These are phyloP conservation scores for Drosophila bocki DNA, from an alignment of 1,140 invertebrate genomes.

Conservation along the genomic window DNA sequence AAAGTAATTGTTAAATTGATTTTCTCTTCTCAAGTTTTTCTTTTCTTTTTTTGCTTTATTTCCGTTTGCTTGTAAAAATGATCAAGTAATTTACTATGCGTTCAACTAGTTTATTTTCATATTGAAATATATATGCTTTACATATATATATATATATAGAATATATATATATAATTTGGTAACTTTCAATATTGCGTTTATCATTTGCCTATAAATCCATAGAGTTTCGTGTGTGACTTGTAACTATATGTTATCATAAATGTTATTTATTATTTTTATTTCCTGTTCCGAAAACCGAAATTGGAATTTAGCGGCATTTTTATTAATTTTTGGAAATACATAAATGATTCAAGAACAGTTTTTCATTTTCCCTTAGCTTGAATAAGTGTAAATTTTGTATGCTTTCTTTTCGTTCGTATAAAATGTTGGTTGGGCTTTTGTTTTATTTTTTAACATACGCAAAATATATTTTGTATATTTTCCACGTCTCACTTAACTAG, in stretches of 20 bases:
- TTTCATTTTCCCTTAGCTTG: slow-evolving; percentile 40
- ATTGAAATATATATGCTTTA: slow-evolving; percentile 47
- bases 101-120: slow-evolving; percentile 62
- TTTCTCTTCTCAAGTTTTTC: background rate
- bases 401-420: slow-evolving; percentile 55
- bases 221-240: slow-evolving; percentile 52
- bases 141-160: slow-evolving; percentile 27
- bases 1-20: slow-evolving; percentile 54
- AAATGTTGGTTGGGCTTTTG: slow-evolving; percentile 63
- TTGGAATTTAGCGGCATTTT: slow-evolving; percentile 33
- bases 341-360: slow-evolving; percentile 38
- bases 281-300: slow-evolving; percentile 45
- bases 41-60: slow-evolving; percentile 30
- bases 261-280: slow-evolving; percentile 32
- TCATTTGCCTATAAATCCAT: slow-evolving; percentile 62
- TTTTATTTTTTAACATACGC: slow-evolving; percentile 68
- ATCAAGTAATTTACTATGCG: slow-evolving; percentile 60
- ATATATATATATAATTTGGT: slow-evolving; percentile 51
- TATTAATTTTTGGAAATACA: slow-evolving; percentile 15
- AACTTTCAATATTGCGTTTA: slow-evolving; percentile 57
- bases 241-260: slow-evolving; percentile 46
- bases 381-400: slow-evolving; percentile 63
- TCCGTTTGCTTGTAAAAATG: slow-evolving; percentile 48
- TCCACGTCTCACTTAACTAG: slow-evolving; percentile 56
- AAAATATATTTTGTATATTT: slow-evolving; percentile 80